Conservation (phyloP, 2,888 invertebrate genomes). For the Epicampocera succincta region DNA sequence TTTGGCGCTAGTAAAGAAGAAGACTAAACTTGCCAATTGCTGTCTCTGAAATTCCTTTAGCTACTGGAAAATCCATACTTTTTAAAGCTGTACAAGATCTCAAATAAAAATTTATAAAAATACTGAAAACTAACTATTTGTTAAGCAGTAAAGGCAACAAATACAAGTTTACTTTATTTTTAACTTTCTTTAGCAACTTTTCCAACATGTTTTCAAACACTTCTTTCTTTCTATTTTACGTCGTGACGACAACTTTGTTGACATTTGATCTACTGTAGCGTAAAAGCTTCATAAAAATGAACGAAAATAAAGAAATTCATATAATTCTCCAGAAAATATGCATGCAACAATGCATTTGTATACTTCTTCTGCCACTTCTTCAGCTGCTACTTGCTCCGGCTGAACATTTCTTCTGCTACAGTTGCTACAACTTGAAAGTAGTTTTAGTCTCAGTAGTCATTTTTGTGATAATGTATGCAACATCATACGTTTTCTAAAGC, state of each 20-base stretch:
- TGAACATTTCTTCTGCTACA: not conserved
- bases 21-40: not conserved
- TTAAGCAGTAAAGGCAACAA: constrained; percentile 11
- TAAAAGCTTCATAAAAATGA: constrained; percentile 49
- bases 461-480: constrained; percentile 38
- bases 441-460: constrained; percentile 40
- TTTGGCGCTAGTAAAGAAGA: not conserved
- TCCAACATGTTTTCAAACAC: constrained; percentile 4
- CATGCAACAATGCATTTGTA: constrained; percentile 59
- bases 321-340: constrained; percentile 56
- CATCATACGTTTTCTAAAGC: constrained; percentile 39
- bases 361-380: constrained; percentile 5
- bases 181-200: constrained; percentile 40
- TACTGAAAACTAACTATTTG: not conserved
- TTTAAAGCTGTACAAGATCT: constrained; percentile 1
- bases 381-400: constrained; percentile 1
- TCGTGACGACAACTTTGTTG: constrained; percentile 67
- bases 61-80: not conserved
- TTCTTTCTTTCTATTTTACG: constrained; percentile 28
- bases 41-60: not conserved
- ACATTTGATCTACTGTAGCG: constrained; percentile 65
- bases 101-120: constrained; percentile 26
- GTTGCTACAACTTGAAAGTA: constrained; percentile 11
- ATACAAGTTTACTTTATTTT: constrained; percentile 37
- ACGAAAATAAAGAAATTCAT: constrained; percentile 32